Evolutionary conservation across 1,140 invertebrate species (phyloP).

Genomic region (Megalonaias nervosa): DNA sequence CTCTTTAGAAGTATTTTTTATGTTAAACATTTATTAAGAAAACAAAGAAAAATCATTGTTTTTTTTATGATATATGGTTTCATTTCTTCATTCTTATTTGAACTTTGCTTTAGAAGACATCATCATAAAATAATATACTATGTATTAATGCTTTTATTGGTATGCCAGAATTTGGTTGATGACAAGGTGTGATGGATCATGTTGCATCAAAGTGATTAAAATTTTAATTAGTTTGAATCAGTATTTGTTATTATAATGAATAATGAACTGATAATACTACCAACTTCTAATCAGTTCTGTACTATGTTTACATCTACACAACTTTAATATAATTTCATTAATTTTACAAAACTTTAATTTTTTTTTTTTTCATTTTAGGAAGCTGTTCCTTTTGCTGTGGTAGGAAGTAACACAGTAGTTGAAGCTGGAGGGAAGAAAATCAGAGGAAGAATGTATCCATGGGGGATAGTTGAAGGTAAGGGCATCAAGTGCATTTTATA

Average conservation of each 20-base stretch:
- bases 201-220: too few species aligned
- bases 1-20: too few species aligned
- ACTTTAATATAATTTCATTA: neutral
- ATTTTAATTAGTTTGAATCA: too few species aligned
- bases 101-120: too few species aligned
- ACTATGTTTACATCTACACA: neutral
- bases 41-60: too few species aligned
- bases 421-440: constrained; percentile 81
- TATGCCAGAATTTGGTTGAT: too few species aligned
- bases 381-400: constrained; percentile 94
- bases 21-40: too few species aligned
- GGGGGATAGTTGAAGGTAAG: constrained; percentile 93
- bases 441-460: constrained; percentile 94
- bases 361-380: constrained; percentile 42
- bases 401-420: constrained; percentile 97
- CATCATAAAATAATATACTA: too few species aligned
- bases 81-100: too few species aligned
- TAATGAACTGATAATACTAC: neutral
- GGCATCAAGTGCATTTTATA: neutral
- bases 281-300: neutral
- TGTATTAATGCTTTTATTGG: too few species aligned
- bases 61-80: too few species aligned
- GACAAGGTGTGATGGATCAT: too few species aligned
- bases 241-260: neutral
- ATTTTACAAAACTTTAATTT: neutral